Base-by-base conservation (phyloP, 92 coral and sea anemone genomes). In the Bergia sp. region DNA sequence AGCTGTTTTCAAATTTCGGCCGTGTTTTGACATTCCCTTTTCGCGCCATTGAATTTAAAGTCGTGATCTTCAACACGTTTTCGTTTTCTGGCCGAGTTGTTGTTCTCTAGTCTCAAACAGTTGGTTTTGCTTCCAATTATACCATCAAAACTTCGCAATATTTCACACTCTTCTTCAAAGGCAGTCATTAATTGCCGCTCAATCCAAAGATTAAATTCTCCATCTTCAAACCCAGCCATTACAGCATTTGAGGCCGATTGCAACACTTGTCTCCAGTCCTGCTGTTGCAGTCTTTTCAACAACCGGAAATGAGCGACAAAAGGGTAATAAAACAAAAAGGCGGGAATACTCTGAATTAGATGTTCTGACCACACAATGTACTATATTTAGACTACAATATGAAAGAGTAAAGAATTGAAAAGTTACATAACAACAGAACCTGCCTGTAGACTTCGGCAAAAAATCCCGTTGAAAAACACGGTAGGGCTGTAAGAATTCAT, bases 171-270 rank as follows among this genome's bases (percentile, higher is more conserved):
- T 77, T 90, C 93, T 77, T 88, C 55, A 85, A 89, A 92, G 12
- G 91, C 81, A 75, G 91, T 82, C 73, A 90, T 65, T 15, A 93
- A 73, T 36, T 91, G 80, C 73, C 90, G 89, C 82, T 94, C 91
- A 79, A 94, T 88, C 93, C 94, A 94, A 38, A 77, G 89, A 15
- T 86, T 76, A 50, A 93, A 92, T 10, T 88, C 91, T 49, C 91
- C 82, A 36, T 67, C 91, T 79, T 64, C 58, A 3, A 4, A 0
- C 37, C 13, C 36, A 77, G 57, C 81, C 81, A 77, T 77, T 74
- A 53, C 2, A 10, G 10, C 13, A 6, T 29, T 11, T 11, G 2
- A 53, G 58, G 58, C 13, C 58, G 58, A 53, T 3, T 53, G 18
- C 58, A 53, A 18, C 58, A 53, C 58, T 10, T 53, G 49, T 45